Conservation (phyloP, 2,797 vertebrate genomes). For the Cryptoblepharus egeriae region DNA sequence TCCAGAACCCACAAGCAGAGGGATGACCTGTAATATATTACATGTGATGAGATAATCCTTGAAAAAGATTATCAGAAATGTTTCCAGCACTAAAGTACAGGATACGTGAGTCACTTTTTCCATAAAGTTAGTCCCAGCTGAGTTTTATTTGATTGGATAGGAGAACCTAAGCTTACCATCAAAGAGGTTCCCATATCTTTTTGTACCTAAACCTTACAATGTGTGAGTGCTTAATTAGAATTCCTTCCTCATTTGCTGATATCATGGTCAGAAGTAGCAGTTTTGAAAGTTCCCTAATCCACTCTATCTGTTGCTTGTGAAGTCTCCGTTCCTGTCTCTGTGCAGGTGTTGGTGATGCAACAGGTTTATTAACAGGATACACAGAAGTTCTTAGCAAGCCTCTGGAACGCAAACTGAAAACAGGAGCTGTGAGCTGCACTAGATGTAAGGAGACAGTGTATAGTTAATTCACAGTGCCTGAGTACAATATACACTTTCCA, state of each 20-base stretch:
- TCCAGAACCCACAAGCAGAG: no score
- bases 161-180: neutral
- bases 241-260: neutral
- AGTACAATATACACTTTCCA: neutral
- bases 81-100: neutral
- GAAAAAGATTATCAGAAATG: neutral
- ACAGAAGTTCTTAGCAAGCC: no score
- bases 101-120: neutral
- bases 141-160: neutral
- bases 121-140: neutral
- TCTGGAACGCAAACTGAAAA: no score
- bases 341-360: no score
- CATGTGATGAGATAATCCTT: neutral
- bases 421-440: no score
- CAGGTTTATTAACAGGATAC: no score
- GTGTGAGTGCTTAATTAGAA: neutral
- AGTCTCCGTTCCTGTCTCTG: no score
- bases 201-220: neutral
- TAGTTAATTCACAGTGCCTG: no score
- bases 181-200: no score
- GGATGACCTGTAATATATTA: neutral
- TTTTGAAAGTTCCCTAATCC: neutral
- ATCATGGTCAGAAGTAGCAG: no score
- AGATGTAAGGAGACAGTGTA: no score
- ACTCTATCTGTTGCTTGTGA: no score